Conservation (phyloP, 2,888 invertebrate species). For the Loripinus fragilis region DNA sequence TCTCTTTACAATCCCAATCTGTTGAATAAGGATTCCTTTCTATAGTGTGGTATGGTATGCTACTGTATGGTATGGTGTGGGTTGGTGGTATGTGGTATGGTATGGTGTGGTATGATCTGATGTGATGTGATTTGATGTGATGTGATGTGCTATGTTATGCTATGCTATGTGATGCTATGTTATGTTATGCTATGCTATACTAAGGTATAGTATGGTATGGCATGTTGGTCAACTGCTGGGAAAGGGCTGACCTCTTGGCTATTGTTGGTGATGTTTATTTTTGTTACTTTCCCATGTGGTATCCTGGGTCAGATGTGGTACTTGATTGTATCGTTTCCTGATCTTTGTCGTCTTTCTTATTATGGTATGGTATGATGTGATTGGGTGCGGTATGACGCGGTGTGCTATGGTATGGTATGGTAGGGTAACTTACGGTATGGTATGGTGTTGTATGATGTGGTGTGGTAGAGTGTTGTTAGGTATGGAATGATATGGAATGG, state of each 20-base stretch:
- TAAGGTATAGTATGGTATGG: neutral
- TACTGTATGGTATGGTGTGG: neutral
- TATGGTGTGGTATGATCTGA: neutral
- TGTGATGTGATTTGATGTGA: neutral
- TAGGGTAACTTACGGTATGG: slow-evolving; percentile 49
- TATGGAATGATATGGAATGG: neutral
- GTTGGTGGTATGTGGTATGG: neutral
- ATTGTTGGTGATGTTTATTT: no score
- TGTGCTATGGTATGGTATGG: slow-evolving; percentile 42
- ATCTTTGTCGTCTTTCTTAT: no score
- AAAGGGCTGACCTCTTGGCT: no score
- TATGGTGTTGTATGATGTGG: slow-evolving; percentile 21
- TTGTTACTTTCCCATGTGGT: no score
- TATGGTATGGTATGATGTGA: slow-evolving; percentile 10
- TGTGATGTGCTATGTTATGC: neutral
- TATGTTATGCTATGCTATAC: neutral
- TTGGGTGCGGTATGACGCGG: slow-evolving; percentile 37
- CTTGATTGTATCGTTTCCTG: no score
- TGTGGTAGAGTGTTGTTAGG: neutral
- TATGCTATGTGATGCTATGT: neutral
- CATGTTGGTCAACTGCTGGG: no score
- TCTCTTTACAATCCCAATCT: no score
- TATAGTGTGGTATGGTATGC: neutral
- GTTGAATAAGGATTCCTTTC: no score
- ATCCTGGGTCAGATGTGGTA: no score